Base-by-base conservation (phyloP, 2,797 vertebrate genomes). In the Takifugu rubripes region DNA sequence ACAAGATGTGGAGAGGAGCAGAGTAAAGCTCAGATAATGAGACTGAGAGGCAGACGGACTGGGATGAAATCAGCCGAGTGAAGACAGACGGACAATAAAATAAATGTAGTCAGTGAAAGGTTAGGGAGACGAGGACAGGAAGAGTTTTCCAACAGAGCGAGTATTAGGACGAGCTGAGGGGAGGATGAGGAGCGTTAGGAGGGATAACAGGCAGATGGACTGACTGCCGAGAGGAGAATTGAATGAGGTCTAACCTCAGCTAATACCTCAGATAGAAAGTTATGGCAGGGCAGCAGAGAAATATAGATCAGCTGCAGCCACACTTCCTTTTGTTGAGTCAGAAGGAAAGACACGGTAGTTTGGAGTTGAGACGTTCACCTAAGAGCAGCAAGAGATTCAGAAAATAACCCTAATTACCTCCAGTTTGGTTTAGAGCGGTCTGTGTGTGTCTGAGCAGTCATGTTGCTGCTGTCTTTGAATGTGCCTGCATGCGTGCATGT, bases 171-270 rank as follows among this genome's bases (percentile, higher is more conserved):
- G 64, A 70, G 71, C 80, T 68, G 72, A 75, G 68, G 67, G 56
- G 65, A 69, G 77, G 79, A 79, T 88, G 77, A 84, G 76, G 66
- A 66, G 81, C 71, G 84, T 85, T 80, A 80, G 70, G 70, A 55
- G 73, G 82, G 83, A 86, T 88, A 84, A 83, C 74, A 59, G 72
- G 66, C 68, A 80, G 84, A 88, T 63, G 70, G 79, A 85, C 75
- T 74, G 71, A 86, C 85, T 75, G 77, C 55, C 0, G 82, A 79
- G 87, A 84, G 61, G 70, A 79, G 75, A 85, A 87, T 82, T 86
- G 79, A 87, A 86, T 74, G 67, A 57, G 79, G 67, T 61, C 77
- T 80, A 82, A 84, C 79, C 75, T 81, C 77, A 36, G 75, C 78
- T 84, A 83, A 84, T 79, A 78, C 68, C 74, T 46, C 74, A 52